phyloP scores from a whole-genome alignment of 2,888 invertebrate genomes.

The Rhogogaster chlorosoma region DNA sequence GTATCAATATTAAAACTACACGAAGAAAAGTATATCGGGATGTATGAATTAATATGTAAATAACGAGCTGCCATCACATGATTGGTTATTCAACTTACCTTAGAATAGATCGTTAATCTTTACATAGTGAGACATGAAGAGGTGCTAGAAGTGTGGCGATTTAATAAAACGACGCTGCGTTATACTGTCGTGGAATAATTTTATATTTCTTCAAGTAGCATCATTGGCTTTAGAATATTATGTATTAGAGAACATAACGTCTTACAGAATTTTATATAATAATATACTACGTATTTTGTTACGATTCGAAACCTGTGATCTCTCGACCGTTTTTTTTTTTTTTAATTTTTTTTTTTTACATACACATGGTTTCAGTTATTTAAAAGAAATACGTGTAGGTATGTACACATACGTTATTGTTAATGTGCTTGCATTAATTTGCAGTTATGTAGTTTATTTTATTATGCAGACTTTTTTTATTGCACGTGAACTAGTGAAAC shows the following conservation, averaged over 20 bases:
- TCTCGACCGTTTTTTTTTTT: not conserved
- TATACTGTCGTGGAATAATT: slow-evolving; percentile 64
- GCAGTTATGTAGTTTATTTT: not conserved
- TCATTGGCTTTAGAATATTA: slow-evolving; percentile 57
- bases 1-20: too few species aligned
- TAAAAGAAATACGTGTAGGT: not conserved
- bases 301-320: not conserved
- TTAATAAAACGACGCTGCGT: not conserved
- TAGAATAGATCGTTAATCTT: not conserved
- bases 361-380: not conserved
- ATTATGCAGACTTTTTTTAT: not conserved
- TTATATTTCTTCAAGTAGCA: slow-evolving; percentile 63
- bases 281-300: not conserved
- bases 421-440: not conserved
- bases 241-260: slow-evolving; percentile 58
- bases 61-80: not conserved
- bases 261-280: slow-evolving; percentile 56
- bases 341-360: too few species aligned
- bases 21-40: not conserved
- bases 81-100: not conserved
- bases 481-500: not conserved
- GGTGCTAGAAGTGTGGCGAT: not conserved
- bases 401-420: not conserved
- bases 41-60: not conserved
- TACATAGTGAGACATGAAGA: not conserved